phyloP scores from a whole-genome alignment of 1,140 invertebrate genomes.

The Branchinecta lynchi region DNA sequence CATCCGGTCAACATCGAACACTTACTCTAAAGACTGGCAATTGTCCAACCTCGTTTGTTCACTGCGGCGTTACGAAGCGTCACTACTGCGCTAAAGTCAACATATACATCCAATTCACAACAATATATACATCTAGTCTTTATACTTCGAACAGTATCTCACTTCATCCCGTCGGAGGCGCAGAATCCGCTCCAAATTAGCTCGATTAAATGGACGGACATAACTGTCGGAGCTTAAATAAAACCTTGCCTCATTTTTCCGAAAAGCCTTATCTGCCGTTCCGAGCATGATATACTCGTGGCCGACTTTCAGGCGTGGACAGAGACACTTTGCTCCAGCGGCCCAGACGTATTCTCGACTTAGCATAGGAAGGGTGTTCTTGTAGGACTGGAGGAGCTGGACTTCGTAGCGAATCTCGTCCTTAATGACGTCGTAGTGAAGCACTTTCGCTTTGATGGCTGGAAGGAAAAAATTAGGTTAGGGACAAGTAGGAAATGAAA shows the following conservation, averaged over 20 bases:
- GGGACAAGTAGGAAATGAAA: too few species aligned
- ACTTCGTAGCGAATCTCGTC: constrained; percentile 25
- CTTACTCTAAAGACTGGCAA: too few species aligned
- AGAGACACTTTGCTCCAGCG: constrained; percentile 20
- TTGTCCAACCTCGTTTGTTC: too few species aligned
- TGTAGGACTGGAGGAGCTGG: constrained; percentile 24
- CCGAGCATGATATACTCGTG: constrained; percentile 25
- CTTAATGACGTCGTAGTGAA: constrained; percentile 23
- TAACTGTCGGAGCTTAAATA: constrained; percentile 23
- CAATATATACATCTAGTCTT: background rate
- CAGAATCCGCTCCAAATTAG: constrained; percentile 22
- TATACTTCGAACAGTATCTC: constrained; percentile 23
- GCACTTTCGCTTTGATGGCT: constrained; percentile 22
- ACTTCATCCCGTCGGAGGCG: constrained; percentile 22
- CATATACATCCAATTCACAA: background rate
- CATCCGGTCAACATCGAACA: too few species aligned
- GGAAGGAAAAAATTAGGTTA: constrained; percentile 3
- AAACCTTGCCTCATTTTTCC: constrained; percentile 23
- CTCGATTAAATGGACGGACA: constrained; percentile 22
- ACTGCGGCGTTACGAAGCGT: too few species aligned
- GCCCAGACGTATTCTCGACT: constrained; percentile 24
- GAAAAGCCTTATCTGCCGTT: constrained; percentile 21
- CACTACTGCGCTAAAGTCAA: too few species aligned
- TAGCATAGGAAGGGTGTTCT: constrained; percentile 23
- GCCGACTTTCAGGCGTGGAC: constrained; percentile 21